These are phyloP conservation scores for Drosophila pallidifrons DNA, from an alignment of 1,140 invertebrate genomes.

Conservation along the genomic window DNA sequence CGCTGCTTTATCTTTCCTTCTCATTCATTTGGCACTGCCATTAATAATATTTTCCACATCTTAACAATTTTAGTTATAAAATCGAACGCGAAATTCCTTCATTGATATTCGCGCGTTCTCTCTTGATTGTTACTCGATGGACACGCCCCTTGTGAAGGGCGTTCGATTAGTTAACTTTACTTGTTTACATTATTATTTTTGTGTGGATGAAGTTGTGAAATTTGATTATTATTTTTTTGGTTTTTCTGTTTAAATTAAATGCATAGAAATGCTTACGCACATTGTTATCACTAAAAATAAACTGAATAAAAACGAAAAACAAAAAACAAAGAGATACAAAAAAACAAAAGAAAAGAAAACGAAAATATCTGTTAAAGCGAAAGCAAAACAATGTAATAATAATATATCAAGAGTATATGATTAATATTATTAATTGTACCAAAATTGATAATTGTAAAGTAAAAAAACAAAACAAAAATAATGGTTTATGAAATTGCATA, in stretches of 20 bases:
- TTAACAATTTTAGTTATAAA: conserved; percentile 27
- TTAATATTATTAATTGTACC: conserved; percentile 69
- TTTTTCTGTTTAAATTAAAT: conserved; percentile 30
- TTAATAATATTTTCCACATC: conserved; percentile 22
- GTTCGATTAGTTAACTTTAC: conserved; percentile 31
- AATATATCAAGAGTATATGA: conserved; percentile 42
- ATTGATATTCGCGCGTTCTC: conserved; percentile 23
- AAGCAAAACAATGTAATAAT: conserved; percentile 42
- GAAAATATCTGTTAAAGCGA: conserved; percentile 43
- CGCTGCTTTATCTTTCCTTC: conserved; percentile 29
- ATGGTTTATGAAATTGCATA: conserved; percentile 75
- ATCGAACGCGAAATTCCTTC: background rate
- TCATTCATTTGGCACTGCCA: conserved; percentile 50
- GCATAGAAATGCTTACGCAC: conserved; percentile 55
- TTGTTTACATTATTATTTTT: conserved; percentile 12
- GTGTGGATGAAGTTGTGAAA: conserved; percentile 9
- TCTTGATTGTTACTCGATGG: conserved; percentile 22
- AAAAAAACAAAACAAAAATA: conserved; percentile 43
- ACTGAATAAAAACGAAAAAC: conserved; percentile 1
- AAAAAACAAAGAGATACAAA: conserved; percentile 5
- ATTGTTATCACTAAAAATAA: conserved; percentile 57
- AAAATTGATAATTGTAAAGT: conserved; percentile 80
- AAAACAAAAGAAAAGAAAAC: conserved; percentile 18
- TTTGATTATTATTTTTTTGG: conserved; percentile 26
- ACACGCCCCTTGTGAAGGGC: conserved; percentile 44